Evolutionary conservation across 2,113 vertebrate genomes (phyloP), one percentile per base, ranked within the genome.

Genomic region (Vireo altiloquus): DNA sequence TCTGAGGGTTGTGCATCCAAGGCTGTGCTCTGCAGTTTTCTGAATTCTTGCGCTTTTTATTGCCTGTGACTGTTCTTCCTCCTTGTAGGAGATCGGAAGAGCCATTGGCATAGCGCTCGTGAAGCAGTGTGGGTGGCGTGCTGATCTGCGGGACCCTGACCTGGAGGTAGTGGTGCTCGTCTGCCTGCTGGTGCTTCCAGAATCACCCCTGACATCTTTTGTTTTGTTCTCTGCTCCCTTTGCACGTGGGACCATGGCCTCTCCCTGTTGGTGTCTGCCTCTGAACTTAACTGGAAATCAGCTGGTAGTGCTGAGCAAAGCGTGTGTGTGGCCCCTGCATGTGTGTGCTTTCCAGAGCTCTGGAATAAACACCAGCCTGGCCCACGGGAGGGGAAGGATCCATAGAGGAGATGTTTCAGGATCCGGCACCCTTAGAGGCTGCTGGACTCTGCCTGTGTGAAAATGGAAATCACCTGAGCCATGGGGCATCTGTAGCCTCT

Each of bases 81-180:
- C 78, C 82, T 96, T 90, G 37, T 39, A 99, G 99, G 99, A 99
- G 75, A 72, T 98, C 2, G 98, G 99, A 64, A 98, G 93, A 97
- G 69, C 98, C 17, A n/a, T 99, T 77, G 99, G 99, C 59, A 52
- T 89, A 31, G 97, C 97, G 5, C 95, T 99, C 27, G 97, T 91
- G 95, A 98, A 97, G 95, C 96, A 98, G 79, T 98, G 98, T 31
- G 98, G 98, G 66, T 99, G 99, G 99, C 98, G 78, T 82, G 94
- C 96, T 37, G 98, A 99, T 47, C 95, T 99, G 87, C 98, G 98
- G 94, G 97, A 98, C 64, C 99, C 99, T 5, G 60, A 97, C 56
- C 53, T 99, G 46, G 99, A 99, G 99, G 99, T 99, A 98, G 31
- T 40, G 60, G 25, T 79, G 4, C 37, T 69, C 18, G 5, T 59